Conservation (phyloP, 2,888 invertebrate genomes). For the Lasioglossum villosulum region DNA sequence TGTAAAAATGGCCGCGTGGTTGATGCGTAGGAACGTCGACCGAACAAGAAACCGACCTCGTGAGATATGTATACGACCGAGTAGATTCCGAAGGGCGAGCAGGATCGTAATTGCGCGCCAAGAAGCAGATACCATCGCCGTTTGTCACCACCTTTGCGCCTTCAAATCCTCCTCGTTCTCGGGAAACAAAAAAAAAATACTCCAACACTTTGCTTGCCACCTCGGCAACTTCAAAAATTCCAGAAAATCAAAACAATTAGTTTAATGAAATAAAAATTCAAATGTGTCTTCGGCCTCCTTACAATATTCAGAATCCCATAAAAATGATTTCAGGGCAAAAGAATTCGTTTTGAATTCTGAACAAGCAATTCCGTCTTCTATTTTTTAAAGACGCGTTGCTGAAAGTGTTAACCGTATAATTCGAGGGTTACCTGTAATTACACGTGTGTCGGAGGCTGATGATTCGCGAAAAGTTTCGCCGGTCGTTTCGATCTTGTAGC, state of each 20-base stretch:
- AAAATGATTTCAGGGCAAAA: not conserved
- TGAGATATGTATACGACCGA: slow-evolving; percentile 37
- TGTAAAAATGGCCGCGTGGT: slow-evolving; percentile 48
- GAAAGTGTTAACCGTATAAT: not conserved
- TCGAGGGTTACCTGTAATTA: slow-evolving; percentile 21
- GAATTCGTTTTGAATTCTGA: not conserved
- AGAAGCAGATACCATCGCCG: slow-evolving; percentile 15
- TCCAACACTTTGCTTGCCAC: not conserved
- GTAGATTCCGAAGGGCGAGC: slow-evolving; percentile 28
- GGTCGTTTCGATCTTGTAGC: slow-evolving; percentile 38
- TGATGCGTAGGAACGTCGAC: slow-evolving; percentile 39
- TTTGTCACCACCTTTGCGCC: slow-evolving; percentile 10
- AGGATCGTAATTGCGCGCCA: slow-evolving; percentile 33
- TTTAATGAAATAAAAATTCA: not conserved
- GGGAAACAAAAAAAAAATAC: not conserved
- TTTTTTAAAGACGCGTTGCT: not conserved
- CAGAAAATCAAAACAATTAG: not conserved
- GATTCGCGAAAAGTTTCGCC: slow-evolving; percentile 16
- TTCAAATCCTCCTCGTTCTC: not conserved
- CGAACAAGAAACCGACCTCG: slow-evolving; percentile 35
- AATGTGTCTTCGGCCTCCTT: too few relatives aligned
- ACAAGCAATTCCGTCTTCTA: not conserved
- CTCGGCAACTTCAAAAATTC: not conserved
- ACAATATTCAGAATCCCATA: too few relatives aligned
- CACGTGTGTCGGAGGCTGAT: slow-evolving; percentile 21